Percentiles rank a stretch among this genome's conserved stretches.
phyloP scores from a whole-genome alignment of 2,113 vertebrate genomes.

The Ameiurus melas region DNA sequence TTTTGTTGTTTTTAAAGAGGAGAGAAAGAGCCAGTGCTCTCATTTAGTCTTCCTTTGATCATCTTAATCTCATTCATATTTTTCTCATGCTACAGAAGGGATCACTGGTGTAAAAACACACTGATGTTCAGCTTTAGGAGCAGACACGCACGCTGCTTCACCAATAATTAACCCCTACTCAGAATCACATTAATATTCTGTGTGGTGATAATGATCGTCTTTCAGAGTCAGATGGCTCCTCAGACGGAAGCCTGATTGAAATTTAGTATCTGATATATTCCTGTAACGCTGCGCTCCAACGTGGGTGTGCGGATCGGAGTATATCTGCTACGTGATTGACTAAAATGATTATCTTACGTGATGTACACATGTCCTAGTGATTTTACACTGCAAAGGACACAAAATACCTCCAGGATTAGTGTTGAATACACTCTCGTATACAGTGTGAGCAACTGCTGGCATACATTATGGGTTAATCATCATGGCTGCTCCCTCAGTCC shows the following conservation, averaged over 20 bases:
- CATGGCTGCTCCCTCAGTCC: conserved; percentile 51
- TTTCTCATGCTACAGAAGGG: conserved; percentile 43
- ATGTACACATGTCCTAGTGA: not conserved
- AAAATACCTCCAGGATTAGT: not conserved
- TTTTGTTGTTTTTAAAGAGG: conserved; percentile 17
- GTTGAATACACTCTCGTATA: not conserved
- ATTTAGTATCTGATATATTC: not conserved
- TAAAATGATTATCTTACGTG: not conserved
- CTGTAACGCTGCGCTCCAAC: not conserved
- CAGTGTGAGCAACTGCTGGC: conserved; percentile 40
- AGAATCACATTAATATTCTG: conserved; percentile 39
- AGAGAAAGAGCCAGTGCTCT: conserved; percentile 29
- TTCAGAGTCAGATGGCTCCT: not conserved
- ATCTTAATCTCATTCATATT: conserved; percentile 67
- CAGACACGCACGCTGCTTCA: not conserved
- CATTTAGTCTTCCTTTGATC: conserved; percentile 66
- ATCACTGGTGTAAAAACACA: conserved; percentile 44
- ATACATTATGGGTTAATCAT: conserved; percentile 61
- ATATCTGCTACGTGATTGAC: not conserved
- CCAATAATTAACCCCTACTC: conserved; percentile 23
- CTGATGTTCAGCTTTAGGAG: conserved; percentile 35
- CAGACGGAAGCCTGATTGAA: not conserved
- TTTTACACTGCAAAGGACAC: not conserved
- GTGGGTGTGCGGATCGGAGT: not conserved
- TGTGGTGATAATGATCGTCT: not conserved